Base-by-base conservation (phyloP, 2,888 invertebrate species). In the Miltochrista miniata region DNA sequence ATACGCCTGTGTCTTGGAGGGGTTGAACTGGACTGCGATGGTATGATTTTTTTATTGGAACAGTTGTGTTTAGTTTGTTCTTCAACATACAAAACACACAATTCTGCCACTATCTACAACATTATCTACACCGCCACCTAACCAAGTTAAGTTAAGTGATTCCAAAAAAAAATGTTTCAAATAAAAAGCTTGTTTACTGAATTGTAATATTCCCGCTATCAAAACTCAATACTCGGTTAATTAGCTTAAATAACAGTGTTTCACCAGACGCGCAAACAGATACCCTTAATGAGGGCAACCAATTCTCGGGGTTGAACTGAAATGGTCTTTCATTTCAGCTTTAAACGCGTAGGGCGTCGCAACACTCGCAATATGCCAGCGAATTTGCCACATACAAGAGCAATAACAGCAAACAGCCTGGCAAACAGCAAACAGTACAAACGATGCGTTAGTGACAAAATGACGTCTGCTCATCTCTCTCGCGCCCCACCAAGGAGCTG, bases 321-420 rank as follows among this genome's bases (percentile, higher is more conserved):
- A 85, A 79, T 74, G 81, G 79, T 87, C 84, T 85, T 86, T 88
- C 85, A 88, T 85, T 87, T 81, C 68, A 72, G 76, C 72, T 74
- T 79, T 73, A 76, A 79, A 83, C 83, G 84, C 83, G 74, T 70
- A 67, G 81, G 79, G 84, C 77, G 83, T 73, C 77, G 80, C 75
- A 81, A 82, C 79, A 80, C 83, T 73, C 77, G 80, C 75, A 81
- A 82, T 79, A 80, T 83, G 76, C 76, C 73, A 76, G 80, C 74
- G 79, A 79, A 77, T 87, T 88, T 87, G 85, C 87, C 90, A 85
- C 86, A 87, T 90, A 89, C 89, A 89, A 87, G 87, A 81, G 81
- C 87, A 87, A 87, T 90, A 89, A 87, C n/a, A n/a, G n/a, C n/a
- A n/a, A n/a, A n/a, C n/a, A 87, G 80, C 74, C 85, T 87, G 76